A percentile compares a stretch with the other conserved stretches of the same genome.
These are phyloP conservation scores for Phaenicophaeus curvirostris DNA, from an alignment of 2,797 vertebrate species.

Conservation along the genomic window DNA sequence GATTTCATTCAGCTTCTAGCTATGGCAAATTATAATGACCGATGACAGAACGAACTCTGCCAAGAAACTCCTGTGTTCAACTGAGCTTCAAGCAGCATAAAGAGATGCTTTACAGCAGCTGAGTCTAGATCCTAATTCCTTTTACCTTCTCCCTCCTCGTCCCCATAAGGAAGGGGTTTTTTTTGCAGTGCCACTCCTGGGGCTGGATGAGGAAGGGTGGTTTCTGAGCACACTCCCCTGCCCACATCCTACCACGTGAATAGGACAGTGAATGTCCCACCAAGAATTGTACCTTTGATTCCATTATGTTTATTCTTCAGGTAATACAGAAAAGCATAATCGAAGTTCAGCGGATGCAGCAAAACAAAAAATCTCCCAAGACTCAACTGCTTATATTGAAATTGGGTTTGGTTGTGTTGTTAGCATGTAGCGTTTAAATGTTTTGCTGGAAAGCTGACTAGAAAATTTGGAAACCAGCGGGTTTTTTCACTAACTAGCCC, in stretches of 20 bases:
- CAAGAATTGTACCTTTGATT: not conserved
- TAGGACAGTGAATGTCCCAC: not conserved
- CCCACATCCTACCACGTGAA: not conserved
- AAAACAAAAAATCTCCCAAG: not conserved
- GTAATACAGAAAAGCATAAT: not conserved
- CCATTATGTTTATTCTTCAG: not conserved
- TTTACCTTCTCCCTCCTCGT: not conserved
- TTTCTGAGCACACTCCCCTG: not conserved
- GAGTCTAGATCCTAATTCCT: not conserved
- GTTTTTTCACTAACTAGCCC: not conserved
- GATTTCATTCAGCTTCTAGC: not conserved
- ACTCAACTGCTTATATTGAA: not conserved
- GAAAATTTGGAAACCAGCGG: not conserved
- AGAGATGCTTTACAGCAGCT: not conserved
- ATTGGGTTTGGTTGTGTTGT: not conserved
- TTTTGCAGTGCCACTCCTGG: not conserved
- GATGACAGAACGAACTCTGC: not conserved
- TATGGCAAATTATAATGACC: not conserved
- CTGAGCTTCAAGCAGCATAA: not conserved
- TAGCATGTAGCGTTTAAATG: not conserved
- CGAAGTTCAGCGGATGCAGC: not conserved
- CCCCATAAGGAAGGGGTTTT: not conserved
- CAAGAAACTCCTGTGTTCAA: not conserved
- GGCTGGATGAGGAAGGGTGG: not conserved
- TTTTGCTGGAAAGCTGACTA: not conserved